These are phyloP conservation scores for Rhagium mordax DNA, from an alignment of 2,888 invertebrate species.

Conservation along the genomic window DNA sequence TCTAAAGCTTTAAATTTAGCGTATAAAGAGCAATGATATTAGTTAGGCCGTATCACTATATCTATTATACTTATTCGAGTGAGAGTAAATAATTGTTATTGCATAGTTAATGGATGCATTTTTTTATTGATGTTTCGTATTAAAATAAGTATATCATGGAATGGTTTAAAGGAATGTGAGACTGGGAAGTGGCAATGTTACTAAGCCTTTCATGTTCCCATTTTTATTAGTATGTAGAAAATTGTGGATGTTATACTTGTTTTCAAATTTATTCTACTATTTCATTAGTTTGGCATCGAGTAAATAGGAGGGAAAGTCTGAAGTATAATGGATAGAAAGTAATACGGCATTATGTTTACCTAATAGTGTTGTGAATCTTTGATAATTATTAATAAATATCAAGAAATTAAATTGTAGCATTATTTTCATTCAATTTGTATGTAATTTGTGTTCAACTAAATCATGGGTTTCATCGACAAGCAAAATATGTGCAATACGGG, in stretches of 20 bases:
- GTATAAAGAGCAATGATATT: conserved; percentile 7
- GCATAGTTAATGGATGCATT: too few species aligned
- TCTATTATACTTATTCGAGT: background rate
- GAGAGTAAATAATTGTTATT: background rate
- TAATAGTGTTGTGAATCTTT: conserved; percentile 11
- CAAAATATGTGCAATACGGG: too few species aligned
- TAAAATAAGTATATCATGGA: background rate
- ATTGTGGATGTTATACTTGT: background rate
- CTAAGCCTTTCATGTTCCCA: background rate
- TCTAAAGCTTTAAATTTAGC: conserved; percentile 10
- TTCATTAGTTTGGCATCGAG: background rate
- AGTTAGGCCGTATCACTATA: conserved; percentile 5
- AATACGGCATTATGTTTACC: background rate
- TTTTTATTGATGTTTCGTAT: too few species aligned
- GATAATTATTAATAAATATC: conserved; percentile 12
- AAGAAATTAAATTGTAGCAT: background rate
- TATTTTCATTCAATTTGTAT: background rate
- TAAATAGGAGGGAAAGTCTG: background rate
- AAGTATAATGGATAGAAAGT: conserved; percentile 5
- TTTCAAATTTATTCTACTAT: background rate
- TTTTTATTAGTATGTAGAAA: background rate
- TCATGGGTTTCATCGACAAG: too few species aligned
- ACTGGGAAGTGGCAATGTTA: background rate
- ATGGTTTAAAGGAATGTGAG: background rate
- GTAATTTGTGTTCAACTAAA: background rate